Percentiles rank a stretch among this genome's conserved stretches.
phyloP scores from a whole-genome alignment of 2,113 vertebrate genomes.

The Emberiza fucata region DNA sequence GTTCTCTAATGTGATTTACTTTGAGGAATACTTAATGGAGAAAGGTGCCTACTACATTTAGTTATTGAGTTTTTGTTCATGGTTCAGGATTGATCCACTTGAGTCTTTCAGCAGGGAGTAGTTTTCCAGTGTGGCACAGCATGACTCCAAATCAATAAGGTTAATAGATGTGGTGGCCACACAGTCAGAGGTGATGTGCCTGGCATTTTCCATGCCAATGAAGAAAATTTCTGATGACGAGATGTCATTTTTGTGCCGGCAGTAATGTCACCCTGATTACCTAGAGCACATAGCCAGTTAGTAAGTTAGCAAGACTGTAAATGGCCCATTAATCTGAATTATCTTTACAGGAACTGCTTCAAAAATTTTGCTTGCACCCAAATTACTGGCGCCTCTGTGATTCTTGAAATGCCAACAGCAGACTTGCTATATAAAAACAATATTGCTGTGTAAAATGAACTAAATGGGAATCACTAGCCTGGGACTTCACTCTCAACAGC shows the following conservation, averaged over 20 bases:
- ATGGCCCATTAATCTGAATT: conserved; percentile 85
- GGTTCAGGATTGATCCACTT: conserved; percentile 92
- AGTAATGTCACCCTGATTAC: conserved; percentile 88
- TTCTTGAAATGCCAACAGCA: conserved; percentile 79
- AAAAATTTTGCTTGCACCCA: conserved; percentile 74
- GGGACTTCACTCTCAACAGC: conserved; percentile 3
- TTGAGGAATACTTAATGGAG: conserved; percentile 67
- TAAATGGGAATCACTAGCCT: conserved; percentile 63
- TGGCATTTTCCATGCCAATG: conserved; percentile 90
- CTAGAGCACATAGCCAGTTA: conserved; percentile 72
- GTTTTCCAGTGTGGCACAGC: conserved; percentile 87
- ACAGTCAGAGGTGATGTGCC: conserved; percentile 89
- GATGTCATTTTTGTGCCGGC: conserved; percentile 83
- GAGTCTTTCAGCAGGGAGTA: conserved; percentile 84
- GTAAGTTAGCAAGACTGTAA: conserved; percentile 72
- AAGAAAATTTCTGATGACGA: conserved; percentile 92
- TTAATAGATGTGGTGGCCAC: conserved; percentile 93
- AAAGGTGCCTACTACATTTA: conserved; percentile 74
- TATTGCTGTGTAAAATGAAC: conserved; percentile 65
- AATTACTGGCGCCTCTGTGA: conserved; percentile 71
- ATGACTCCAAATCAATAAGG: conserved; percentile 92
- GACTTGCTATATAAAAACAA: conserved; percentile 62
- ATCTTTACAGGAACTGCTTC: conserved; percentile 79
- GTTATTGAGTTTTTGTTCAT: conserved; percentile 88
- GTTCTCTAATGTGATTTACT: conserved; percentile 69